Conservation (phyloP, 2,797 vertebrate species). For the Lacerta viridis region DNA sequence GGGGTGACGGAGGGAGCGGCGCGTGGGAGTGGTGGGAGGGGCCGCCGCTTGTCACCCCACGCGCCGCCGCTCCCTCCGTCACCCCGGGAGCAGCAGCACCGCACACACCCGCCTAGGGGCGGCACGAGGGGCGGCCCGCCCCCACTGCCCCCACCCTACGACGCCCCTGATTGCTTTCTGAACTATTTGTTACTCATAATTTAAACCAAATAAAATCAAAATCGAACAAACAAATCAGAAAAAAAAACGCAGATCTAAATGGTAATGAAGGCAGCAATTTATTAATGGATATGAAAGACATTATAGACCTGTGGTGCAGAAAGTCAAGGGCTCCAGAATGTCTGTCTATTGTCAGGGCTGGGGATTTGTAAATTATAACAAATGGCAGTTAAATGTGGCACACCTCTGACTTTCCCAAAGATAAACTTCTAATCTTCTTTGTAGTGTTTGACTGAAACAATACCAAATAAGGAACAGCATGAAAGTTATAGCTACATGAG, state of each 20-base stretch:
- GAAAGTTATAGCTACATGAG: neutral
- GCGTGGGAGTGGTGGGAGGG: too few relatives aligned
- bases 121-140: too few relatives aligned
- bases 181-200: neutral
- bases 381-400: slow-evolving; percentile 18
- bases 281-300: neutral
- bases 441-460: slow-evolving; percentile 41
- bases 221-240: neutral
- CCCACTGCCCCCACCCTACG: too few relatives aligned
- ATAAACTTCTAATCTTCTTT: slow-evolving; percentile 39
- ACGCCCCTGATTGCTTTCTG: neutral
- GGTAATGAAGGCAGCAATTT: neutral
- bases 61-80: too few relatives aligned
- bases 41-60: too few relatives aligned
- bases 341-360: slow-evolving; percentile 29
- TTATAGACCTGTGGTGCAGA: neutral
- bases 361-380: slow-evolving; percentile 43
- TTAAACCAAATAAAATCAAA: neutral
- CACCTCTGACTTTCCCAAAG: slow-evolving; percentile 35
- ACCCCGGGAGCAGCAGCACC: too few relatives aligned
- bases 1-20: too few relatives aligned
- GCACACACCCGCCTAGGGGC: too few relatives aligned
- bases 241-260: neutral
- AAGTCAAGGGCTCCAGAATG: neutral
- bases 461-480: neutral